Percentiles rank a stretch among this genome's conserved stretches.
phyloP scores from a whole-genome alignment of 2,113 vertebrate genomes.

The Phyllostomus hastatus region DNA sequence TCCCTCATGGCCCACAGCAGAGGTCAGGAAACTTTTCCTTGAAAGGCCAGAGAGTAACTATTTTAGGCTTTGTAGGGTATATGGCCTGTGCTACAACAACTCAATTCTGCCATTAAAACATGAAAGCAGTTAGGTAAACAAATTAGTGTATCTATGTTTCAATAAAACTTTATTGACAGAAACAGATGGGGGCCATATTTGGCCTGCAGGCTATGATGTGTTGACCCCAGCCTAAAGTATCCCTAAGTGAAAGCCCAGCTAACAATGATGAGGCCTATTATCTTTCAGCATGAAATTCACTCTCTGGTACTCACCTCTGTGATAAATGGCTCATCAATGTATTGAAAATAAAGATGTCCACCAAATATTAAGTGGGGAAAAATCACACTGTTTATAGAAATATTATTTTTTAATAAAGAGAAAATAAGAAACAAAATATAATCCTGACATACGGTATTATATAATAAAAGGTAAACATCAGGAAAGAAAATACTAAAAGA shows the following conservation, averaged over 20 bases:
- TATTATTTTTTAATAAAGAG: not conserved
- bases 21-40: not conserved
- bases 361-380: not conserved
- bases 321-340: not conserved
- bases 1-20: too few relatives aligned
- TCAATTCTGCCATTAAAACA: not conserved
- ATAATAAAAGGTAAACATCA: not conserved
- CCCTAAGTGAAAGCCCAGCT: not conserved
- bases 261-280: not conserved
- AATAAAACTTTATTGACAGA: conserved; percentile 36
- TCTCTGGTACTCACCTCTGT: not conserved
- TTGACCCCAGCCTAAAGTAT: not conserved
- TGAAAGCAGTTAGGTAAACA: not conserved
- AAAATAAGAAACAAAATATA: not conserved
- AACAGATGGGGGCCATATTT: not conserved
- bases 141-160: not conserved
- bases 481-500: not conserved
- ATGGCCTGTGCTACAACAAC: not conserved
- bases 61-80: not conserved
- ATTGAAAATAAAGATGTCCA: not conserved
- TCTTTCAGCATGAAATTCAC: not conserved
- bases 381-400: not conserved
- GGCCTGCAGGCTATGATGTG: not conserved
- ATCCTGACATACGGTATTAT: not conserved
- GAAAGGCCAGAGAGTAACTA: not conserved